phyloP scores from a whole-genome alignment of 2,113 vertebrate genomes.

The Psilopsiagon aymara region DNA sequence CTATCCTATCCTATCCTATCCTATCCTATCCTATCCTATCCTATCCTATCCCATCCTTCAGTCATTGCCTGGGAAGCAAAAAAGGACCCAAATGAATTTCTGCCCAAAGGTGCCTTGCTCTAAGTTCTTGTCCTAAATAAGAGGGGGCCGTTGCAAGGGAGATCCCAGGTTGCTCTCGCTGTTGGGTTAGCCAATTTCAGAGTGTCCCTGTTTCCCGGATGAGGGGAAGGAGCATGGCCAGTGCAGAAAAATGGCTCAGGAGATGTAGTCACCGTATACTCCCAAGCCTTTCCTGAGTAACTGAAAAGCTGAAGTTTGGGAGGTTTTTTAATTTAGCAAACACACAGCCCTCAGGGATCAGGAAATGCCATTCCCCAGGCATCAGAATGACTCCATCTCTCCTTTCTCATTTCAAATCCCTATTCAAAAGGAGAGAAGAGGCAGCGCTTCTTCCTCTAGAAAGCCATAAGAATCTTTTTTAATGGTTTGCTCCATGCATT shows the following conservation, averaged over 20 bases:
- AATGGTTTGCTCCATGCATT: neutral
- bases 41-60: neutral
- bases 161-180: neutral
- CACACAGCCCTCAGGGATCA: accelerated
- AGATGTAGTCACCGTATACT: neutral
- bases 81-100: neutral
- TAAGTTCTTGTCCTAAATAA: neutral
- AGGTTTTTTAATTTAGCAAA: neutral
- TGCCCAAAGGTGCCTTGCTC: neutral
- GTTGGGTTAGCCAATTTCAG: neutral
- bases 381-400: neutral
- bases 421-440: neutral
- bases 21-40: neutral
- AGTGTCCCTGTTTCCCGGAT: neutral
- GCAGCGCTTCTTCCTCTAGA: neutral
- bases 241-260: neutral
- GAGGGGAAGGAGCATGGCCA: neutral
- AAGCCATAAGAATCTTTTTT: neutral
- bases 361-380: neutral
- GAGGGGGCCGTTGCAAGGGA: neutral
- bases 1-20: neutral
- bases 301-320: neutral
- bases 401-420: neutral
- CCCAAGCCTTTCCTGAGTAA: neutral
- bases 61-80: neutral